These are phyloP conservation scores for Entomobrya multifasciata DNA, from an alignment of 2,888 invertebrate genomes.

Conservation along the genomic window DNA sequence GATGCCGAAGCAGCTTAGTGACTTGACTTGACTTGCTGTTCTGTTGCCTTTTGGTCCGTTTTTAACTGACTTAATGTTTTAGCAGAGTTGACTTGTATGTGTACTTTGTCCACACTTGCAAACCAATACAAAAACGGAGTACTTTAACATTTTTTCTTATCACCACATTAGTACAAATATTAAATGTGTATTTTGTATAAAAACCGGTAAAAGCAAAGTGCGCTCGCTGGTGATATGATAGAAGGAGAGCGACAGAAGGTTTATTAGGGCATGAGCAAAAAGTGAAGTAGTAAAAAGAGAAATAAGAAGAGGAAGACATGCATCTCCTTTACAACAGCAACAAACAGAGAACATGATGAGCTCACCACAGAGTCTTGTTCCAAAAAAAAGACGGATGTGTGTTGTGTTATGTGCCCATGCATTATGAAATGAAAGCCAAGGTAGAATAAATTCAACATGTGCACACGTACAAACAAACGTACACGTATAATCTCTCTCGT, in stretches of 20 bases:
- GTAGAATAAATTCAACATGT: slow-evolving; percentile 22
- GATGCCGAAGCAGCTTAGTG: too few species aligned
- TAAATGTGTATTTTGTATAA: slow-evolving; percentile 8
- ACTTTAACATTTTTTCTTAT: neutral
- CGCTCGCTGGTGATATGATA: too few species aligned
- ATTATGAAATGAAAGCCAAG: neutral
- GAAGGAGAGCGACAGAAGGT: slow-evolving; percentile 64
- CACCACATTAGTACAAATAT: neutral
- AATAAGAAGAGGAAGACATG: slow-evolving; percentile 72
- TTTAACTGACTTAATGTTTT: slow-evolving; percentile 7
- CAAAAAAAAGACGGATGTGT: slow-evolving; percentile 67
- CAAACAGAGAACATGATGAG: slow-evolving; percentile 38
- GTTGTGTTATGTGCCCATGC: too few species aligned
- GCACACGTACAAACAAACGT: slow-evolving; percentile 28
- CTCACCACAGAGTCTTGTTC: slow-evolving; percentile 65
- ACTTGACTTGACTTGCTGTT: neutral
- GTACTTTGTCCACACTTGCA: neutral
- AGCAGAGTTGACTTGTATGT: neutral
- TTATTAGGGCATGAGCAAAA: slow-evolving; percentile 70
- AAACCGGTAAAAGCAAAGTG: slow-evolving; percentile 26
- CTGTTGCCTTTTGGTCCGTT: neutral
- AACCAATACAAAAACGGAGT: neutral
- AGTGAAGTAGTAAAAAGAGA: slow-evolving; percentile 5
- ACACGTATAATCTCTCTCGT: slow-evolving; percentile 9
- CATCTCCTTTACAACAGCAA: slow-evolving; percentile 45